Evolutionary conservation across 2,113 vertebrate species (phyloP).

Genomic region (Burhinus oedicnemus): DNA sequence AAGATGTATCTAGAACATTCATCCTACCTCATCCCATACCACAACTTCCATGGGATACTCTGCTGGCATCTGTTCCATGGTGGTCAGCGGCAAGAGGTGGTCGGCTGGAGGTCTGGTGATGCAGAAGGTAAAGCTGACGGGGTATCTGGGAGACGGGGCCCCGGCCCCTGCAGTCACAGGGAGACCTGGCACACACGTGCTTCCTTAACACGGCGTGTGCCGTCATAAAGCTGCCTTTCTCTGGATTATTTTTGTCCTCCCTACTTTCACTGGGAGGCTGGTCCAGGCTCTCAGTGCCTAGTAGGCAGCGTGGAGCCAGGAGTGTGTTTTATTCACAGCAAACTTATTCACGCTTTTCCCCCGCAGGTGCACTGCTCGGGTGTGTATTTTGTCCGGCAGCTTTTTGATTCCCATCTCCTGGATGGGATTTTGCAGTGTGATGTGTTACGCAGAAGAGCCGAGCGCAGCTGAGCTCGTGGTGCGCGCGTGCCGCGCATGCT

Average conservation of each 20-base stretch:
- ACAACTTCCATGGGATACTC: rapidly evolving
- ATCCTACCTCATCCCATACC: not conserved
- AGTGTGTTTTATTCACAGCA: too few species aligned
- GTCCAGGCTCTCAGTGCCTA: not conserved
- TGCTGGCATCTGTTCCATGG: too few species aligned
- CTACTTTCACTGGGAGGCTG: not conserved
- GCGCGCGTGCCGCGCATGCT: rapidly evolving
- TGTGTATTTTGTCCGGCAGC: not conserved
- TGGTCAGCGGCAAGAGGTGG: not conserved
- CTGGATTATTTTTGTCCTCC: not conserved
- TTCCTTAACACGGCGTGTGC: rapidly evolving
- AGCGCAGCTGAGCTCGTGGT: rapidly evolving
- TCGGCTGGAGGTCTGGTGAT: not conserved
- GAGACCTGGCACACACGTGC: rapidly evolving
- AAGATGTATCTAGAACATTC: too few species aligned
- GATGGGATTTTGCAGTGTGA: not conserved
- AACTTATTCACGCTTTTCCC: too few species aligned
- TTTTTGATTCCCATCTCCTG: not conserved
- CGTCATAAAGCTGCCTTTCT: too few species aligned
- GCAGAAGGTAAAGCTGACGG: not conserved
- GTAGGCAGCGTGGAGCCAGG: not conserved
- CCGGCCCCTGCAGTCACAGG: not conserved
- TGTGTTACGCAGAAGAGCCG: rapidly evolving
- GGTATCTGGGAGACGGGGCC: too few species aligned
- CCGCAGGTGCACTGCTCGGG: rapidly evolving